Conservation (phyloP, 1,140 invertebrate species). For the Epicauta chinensis region DNA sequence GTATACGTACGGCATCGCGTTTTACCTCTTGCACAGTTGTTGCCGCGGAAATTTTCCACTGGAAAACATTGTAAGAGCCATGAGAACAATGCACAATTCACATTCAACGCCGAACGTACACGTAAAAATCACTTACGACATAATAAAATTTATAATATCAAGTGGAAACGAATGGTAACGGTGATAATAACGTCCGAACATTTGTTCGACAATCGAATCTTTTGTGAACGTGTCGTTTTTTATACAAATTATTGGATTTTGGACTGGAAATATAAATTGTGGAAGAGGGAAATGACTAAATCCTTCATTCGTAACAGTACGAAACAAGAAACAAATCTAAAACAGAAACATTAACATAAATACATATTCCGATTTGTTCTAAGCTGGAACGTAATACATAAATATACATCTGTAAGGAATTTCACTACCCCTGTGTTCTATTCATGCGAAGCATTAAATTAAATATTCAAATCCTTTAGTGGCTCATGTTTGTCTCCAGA, state of each 20-base stretch:
- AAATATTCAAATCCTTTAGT: constrained; percentile 13
- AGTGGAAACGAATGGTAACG: no score
- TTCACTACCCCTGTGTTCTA: constrained; percentile 12
- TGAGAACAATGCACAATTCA: background rate
- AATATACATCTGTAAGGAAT: constrained; percentile 20
- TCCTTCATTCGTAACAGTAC: constrained; percentile 10
- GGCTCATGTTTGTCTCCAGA: constrained; percentile 8
- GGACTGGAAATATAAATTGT: background rate
- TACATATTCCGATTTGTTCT: constrained; percentile 19
- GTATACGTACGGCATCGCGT: constrained; percentile 19
- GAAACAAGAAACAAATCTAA: constrained; percentile 17
- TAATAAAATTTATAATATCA: no score
- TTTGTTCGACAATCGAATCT: no score
- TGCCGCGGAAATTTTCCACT: background rate
- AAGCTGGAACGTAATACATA: constrained; percentile 13
- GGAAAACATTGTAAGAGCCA: no score
- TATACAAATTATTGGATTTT: constrained; percentile 3
- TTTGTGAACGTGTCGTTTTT: no score
- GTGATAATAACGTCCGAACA: no score
- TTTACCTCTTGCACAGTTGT: constrained; percentile 7
- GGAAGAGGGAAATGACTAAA: background rate
- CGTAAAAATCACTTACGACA: constrained; percentile 5
- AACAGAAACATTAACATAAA: constrained; percentile 16
- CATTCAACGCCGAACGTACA: no score
- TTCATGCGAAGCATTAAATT: constrained; percentile 13